Evolutionary conservation across 2,113 vertebrate genomes (phyloP).

Genomic region (Probosciger aterrimus): DNA sequence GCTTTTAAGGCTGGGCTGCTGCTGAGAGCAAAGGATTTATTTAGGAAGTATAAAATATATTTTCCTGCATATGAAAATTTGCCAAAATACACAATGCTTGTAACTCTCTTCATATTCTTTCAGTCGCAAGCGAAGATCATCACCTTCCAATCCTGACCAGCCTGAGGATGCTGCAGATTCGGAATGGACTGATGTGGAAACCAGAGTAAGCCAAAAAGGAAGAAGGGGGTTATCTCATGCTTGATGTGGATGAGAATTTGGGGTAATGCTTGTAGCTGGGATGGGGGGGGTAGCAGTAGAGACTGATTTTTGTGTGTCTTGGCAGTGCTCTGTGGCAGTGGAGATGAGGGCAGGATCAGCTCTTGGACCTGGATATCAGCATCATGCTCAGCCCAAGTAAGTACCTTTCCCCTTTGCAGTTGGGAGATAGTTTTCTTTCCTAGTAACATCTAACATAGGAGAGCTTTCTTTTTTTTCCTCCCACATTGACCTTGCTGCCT

Average conservation of each 20-base stretch:
- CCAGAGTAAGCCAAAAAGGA: conserved; percentile 77
- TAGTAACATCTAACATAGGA: fast-evolving
- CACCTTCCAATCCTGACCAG: conserved; percentile 57
- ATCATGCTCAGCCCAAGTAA: conserved; percentile 90
- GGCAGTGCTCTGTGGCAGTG: conserved; percentile 88
- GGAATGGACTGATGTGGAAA: conserved; percentile 91
- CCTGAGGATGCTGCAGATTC: conserved; percentile 69
- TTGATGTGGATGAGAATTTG: neutral
- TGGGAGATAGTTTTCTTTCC: neutral
- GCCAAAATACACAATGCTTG: fast-evolving
- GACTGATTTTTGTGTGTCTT: neutral
- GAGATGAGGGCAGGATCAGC: conserved; percentile 92
- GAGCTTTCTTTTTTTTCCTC: fast-evolving
- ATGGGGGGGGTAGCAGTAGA: fast-evolving
- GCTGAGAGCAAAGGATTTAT: neutral
- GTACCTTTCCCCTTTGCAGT: neutral
- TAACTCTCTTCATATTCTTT: neutral
- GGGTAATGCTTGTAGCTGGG: neutral
- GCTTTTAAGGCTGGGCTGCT: neutral
- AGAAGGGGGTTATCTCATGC: fast-evolving
- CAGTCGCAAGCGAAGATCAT: conserved; percentile 87
- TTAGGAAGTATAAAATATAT: fast-evolving
- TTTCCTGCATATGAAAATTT: neutral
- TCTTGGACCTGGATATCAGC: conserved; percentile 86
- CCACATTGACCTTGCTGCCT: neutral